Conservation (phyloP, 2,113 vertebrate genomes). For the Orthonyx spaldingii region DNA sequence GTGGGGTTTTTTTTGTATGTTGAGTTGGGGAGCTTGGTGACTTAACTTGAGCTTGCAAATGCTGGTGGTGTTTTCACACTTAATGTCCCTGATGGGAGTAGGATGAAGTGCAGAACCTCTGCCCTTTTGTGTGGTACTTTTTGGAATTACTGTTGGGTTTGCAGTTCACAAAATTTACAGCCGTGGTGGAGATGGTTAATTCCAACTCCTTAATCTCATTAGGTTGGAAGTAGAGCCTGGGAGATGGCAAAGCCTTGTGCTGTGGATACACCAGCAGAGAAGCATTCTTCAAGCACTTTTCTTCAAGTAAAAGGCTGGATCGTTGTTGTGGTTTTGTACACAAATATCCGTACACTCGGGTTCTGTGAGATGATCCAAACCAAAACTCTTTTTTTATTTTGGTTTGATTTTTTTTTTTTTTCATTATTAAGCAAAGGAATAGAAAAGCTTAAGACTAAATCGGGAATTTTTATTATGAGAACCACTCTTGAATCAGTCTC, state of each 20-base stretch:
- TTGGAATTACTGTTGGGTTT: not conserved
- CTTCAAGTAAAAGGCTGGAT: not conserved
- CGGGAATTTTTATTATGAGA: not conserved
- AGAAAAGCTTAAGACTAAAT: not conserved
- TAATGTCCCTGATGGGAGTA: fast-evolving
- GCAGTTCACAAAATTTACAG: not conserved
- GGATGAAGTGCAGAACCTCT: not conserved
- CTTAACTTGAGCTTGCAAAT: not conserved
- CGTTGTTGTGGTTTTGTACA: not conserved
- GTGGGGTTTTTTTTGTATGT: not conserved
- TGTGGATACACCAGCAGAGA: not conserved
- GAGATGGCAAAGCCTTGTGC: not conserved
- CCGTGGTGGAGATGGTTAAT: not conserved
- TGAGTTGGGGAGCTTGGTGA: not conserved
- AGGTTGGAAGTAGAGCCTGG: not conserved
- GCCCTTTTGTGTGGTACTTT: not conserved
- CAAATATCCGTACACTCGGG: not conserved
- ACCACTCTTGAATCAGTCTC: not conserved
- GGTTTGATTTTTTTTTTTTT: not conserved
- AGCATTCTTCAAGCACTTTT: not conserved
- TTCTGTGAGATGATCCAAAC: not conserved
- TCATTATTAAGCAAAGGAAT: not conserved
- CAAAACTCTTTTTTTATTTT: not conserved
- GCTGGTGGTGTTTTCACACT: not conserved
- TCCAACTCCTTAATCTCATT: not conserved